Evolutionary conservation across 2,797 vertebrate genomes (phyloP).

Genomic region (Hypotaenidia philippensis): DNA sequence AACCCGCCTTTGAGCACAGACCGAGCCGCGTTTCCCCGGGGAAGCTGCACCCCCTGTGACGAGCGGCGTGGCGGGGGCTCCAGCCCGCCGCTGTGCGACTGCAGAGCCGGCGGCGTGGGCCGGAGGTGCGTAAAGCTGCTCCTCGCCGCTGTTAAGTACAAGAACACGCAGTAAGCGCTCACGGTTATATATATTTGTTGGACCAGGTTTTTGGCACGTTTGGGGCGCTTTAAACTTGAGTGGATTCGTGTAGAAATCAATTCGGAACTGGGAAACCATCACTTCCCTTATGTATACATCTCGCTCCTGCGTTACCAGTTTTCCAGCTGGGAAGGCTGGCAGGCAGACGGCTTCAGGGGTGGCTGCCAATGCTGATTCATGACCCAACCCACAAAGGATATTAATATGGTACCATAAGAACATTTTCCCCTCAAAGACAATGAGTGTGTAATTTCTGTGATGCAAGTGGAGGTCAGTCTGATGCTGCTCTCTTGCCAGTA

Average conservation of each 20-base stretch:
- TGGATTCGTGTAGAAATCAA: conserved; percentile 5
- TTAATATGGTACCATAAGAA: conserved; percentile 60
- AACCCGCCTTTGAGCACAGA: background rate
- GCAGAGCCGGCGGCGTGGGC: background rate
- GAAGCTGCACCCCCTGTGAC: rapidly evolving
- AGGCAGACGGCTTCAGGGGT: conserved; percentile 30
- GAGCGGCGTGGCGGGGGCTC: background rate
- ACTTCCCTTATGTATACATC: conserved; percentile 33
- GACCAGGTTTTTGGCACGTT: background rate
- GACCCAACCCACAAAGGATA: conserved; percentile 49
- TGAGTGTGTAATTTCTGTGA: conserved; percentile 67
- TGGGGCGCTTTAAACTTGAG: background rate
- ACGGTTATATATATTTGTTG: background rate
- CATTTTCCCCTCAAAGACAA: conserved; percentile 29
- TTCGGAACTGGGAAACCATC: conserved; percentile 55
- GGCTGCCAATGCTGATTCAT: conserved; percentile 72
- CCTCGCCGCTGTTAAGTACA: rapidly evolving
- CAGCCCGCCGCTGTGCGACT: rapidly evolving
- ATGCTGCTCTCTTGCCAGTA: conserved; percentile 12
- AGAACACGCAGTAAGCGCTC: background rate
- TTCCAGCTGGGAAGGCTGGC: conserved; percentile 75
- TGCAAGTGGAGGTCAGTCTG: conserved; percentile 59
- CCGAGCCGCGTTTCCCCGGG: rapidly evolving
- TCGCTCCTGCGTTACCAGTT: conserved; percentile 15
- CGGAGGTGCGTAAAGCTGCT: rapidly evolving